These are phyloP conservation scores for Channa striata DNA, from an alignment of 2,797 vertebrate species.

Conservation along the genomic window DNA sequence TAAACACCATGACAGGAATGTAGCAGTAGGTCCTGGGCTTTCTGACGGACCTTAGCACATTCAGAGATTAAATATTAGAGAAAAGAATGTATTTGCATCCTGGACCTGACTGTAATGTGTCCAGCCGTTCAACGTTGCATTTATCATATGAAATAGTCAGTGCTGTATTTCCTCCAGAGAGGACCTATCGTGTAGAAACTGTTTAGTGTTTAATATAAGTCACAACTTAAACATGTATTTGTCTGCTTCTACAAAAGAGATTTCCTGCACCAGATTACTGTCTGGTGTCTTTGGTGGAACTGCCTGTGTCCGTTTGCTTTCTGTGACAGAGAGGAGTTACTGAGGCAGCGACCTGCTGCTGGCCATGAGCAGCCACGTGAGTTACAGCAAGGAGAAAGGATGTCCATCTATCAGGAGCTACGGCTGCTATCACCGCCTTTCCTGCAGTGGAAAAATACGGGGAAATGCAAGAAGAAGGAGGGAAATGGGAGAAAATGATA, in stretches of 20 bases:
- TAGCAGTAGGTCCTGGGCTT: too few relatives aligned
- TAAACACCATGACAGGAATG: too few relatives aligned
- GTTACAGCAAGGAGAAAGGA: conserved; percentile 46
- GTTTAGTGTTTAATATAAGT: background rate
- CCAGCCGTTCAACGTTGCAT: background rate
- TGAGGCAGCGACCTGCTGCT: conserved; percentile 42
- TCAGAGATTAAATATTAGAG: too few relatives aligned
- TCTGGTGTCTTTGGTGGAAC: conserved; percentile 22
- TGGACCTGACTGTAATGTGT: too few relatives aligned
- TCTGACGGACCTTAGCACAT: too few relatives aligned
- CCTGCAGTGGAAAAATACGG: background rate
- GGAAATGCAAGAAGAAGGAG: conserved; percentile 25
- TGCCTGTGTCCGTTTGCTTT: conserved; percentile 2
- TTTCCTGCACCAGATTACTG: conserved; percentile 17
- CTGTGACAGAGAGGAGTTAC: conserved; percentile 24
- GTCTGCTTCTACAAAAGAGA: background rate
- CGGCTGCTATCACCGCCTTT: background rate
- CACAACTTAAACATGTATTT: background rate
- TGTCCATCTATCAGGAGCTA: conserved; percentile 29
- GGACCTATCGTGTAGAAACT: background rate
- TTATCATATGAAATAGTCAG: background rate
- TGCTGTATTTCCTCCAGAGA: too few relatives aligned
- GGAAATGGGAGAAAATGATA: conserved; percentile 3
- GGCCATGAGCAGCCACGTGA: conserved; percentile 47
- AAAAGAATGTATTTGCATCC: too few relatives aligned